These are phyloP conservation scores for Pandemis corylana DNA, from an alignment of 2,888 invertebrate genomes.

Conservation along the genomic window DNA sequence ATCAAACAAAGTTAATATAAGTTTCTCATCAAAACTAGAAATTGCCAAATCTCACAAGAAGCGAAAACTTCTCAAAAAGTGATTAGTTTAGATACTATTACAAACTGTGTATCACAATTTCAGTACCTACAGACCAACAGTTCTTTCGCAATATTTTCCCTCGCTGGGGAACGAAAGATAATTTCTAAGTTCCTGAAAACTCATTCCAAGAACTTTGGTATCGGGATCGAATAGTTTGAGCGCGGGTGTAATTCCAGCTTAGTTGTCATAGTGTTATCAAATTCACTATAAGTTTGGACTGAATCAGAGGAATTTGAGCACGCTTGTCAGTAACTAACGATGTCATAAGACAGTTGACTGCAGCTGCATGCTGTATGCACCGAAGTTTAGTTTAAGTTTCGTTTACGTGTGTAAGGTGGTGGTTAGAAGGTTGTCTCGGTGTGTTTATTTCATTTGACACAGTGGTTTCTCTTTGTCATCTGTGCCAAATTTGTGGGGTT, in stretches of 20 bases:
- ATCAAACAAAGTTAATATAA: neutral
- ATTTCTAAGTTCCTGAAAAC: slow-evolving; percentile 40
- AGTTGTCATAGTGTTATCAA: slow-evolving; percentile 30
- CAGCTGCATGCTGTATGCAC: neutral
- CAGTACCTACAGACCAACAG: slow-evolving; percentile 19
- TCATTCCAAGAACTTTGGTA: slow-evolving; percentile 40
- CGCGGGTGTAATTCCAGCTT: slow-evolving; percentile 38
- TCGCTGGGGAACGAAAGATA: slow-evolving; percentile 36
- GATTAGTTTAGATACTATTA: slow-evolving; percentile 20
- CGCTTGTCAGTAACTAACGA: slow-evolving; percentile 15
- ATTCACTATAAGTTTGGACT: slow-evolving; percentile 38
- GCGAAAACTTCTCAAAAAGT: slow-evolving; percentile 21
- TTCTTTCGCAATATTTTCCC: slow-evolving; percentile 33
- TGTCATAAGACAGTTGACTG: neutral
- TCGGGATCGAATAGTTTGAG: slow-evolving; percentile 35
- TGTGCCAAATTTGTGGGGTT: too few species aligned
- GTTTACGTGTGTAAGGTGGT: too few species aligned
- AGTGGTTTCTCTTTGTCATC: too few species aligned
- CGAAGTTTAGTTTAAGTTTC: slow-evolving; percentile 2
- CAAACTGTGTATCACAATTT: slow-evolving; percentile 31
- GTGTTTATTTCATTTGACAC: too few species aligned
- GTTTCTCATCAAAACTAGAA: neutral
- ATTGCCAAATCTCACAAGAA: slow-evolving; percentile 3
- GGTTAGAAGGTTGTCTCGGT: too few species aligned
- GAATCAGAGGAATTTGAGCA: slow-evolving; percentile 34